Percentiles rank a stretch among this genome's conserved stretches.
Conservation (phyloP, 2,113 vertebrate species). For the Xerus inauris region DNA sequence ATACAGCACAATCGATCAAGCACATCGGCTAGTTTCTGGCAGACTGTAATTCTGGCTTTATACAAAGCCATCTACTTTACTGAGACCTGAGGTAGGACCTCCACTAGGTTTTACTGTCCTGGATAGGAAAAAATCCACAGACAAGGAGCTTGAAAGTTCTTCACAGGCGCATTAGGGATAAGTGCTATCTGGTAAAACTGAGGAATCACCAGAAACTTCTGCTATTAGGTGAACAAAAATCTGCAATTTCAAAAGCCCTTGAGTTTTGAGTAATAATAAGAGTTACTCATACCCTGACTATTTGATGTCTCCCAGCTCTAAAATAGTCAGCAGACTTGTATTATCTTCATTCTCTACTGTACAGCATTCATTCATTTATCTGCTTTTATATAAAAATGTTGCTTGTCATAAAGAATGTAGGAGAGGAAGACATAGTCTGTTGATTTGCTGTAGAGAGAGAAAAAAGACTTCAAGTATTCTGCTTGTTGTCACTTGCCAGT, state of each 20-base stretch:
- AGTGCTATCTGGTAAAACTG: neutral
- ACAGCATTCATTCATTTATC: neutral
- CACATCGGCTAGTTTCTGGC: neutral
- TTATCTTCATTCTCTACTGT: neutral
- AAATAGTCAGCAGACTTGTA: neutral
- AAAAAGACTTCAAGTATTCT: neutral
- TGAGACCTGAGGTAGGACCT: neutral
- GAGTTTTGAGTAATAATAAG: neutral
- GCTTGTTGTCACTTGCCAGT: neutral
- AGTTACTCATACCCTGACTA: no score
- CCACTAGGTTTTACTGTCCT: neutral
- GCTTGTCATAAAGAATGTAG: neutral
- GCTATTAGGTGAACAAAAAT: neutral
- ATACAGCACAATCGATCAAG: neutral
- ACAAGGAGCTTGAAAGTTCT: neutral
- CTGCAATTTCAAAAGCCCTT: neutral
- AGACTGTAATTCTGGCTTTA: neutral
- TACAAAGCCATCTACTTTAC: neutral
- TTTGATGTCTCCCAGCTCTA: neutral
- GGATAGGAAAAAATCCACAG: neutral
- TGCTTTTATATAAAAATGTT: conserved; percentile 3
- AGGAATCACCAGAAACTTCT: neutral
- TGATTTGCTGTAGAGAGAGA: neutral
- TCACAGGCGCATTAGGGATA: neutral
- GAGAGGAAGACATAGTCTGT: neutral